Evolutionary conservation across 2,888 invertebrate genomes (phyloP).

Genomic region (Allacma fusca): DNA sequence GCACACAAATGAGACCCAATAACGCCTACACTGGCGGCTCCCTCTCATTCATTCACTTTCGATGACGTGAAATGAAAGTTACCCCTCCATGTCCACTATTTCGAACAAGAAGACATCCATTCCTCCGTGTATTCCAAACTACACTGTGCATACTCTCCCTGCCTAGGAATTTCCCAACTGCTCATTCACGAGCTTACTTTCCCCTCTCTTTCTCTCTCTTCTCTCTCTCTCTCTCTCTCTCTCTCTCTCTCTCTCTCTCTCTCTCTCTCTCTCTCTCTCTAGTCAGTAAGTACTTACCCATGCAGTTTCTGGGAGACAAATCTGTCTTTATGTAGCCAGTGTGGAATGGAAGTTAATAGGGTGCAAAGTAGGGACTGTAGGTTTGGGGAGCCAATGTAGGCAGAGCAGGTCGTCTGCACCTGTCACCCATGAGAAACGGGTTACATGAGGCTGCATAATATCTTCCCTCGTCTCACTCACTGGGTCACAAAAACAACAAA

Average conservation of each 20-base stretch:
- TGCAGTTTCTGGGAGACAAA: too few relatives aligned
- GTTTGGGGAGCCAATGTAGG: background rate
- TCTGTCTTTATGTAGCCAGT: too few relatives aligned
- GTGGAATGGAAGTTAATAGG: too few relatives aligned
- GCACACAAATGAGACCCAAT: too few relatives aligned
- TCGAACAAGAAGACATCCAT: background rate
- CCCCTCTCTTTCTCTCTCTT: too few relatives aligned
- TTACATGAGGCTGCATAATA: background rate
- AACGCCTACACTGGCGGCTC: background rate
- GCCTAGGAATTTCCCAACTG: background rate
- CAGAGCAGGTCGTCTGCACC: background rate
- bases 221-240: too few relatives aligned
- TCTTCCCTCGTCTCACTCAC: background rate
- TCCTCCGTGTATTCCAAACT: background rate
- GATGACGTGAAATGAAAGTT: slow-evolving; percentile 16
- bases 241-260: too few relatives aligned
- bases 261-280: too few relatives aligned
- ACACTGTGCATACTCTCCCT: background rate
- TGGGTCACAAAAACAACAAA: background rate
- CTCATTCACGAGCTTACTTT: too few relatives aligned
- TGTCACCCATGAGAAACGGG: slow-evolving; percentile 2
- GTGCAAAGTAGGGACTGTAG: too few relatives aligned
- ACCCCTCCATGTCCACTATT: background rate
- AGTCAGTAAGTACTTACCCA: too few relatives aligned
- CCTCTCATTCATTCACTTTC: slow-evolving; percentile 1